Conservation (phyloP, 2,113 vertebrate genomes). For the Heptranchias perlo region DNA sequence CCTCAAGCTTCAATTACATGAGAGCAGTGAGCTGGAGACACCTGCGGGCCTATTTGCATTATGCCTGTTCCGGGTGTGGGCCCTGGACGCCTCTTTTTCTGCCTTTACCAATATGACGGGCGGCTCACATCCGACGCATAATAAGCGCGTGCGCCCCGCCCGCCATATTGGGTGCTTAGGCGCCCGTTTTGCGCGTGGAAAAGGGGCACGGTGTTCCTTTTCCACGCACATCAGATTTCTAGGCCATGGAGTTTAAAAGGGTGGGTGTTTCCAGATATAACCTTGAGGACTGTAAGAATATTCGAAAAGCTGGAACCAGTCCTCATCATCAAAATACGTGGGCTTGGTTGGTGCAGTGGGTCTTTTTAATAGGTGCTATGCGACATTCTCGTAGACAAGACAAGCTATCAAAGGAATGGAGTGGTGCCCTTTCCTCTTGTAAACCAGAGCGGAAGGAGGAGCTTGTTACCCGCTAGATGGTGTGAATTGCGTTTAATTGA, state of each 20-base stretch:
- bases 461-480: not conserved
- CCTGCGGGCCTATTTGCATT: too few relatives aligned
- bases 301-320: not conserved
- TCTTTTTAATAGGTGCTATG: not conserved
- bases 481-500: not conserved
- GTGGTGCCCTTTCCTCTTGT: not conserved
- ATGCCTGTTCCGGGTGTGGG: too few relatives aligned
- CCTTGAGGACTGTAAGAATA: not conserved
- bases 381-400: not conserved
- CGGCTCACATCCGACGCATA: too few relatives aligned
- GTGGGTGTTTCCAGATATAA: not conserved
- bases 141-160: too few relatives aligned
- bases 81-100: too few relatives aligned
- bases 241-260: not conserved
- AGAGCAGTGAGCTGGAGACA: too few relatives aligned
- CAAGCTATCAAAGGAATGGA: too few relatives aligned
- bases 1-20: too few relatives aligned
- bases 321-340: not conserved
- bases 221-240: not conserved
- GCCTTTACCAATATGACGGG: too few relatives aligned
- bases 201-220: not conserved
- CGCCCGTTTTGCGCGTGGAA: not conserved
- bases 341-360: not conserved
- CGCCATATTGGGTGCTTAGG: too few relatives aligned
- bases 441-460: not conserved